phyloP scores from a whole-genome alignment of 2,888 invertebrate genomes.

The Hartigia nigra region DNA sequence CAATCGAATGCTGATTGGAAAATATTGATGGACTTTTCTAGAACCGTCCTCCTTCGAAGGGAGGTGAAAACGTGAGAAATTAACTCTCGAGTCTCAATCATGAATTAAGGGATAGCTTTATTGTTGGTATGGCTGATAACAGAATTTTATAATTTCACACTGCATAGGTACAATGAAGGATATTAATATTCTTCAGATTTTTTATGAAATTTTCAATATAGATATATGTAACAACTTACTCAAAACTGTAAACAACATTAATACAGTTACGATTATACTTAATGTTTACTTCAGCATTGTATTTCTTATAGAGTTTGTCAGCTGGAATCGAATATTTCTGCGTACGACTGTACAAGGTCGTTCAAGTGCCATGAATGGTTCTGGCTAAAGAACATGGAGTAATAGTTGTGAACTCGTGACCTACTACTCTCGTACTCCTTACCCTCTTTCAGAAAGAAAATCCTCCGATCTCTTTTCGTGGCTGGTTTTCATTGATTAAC shows the following conservation, averaged over 20 bases:
- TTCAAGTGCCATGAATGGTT: conserved; percentile 46
- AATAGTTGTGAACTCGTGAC: conserved; percentile 42
- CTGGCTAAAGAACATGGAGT: conserved; percentile 33
- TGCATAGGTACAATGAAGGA: too few species aligned
- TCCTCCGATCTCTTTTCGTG: background rate
- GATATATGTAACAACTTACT: background rate
- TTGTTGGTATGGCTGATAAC: background rate
- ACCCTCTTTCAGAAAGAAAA: background rate
- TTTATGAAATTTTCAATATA: background rate
- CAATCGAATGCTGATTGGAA: conserved; percentile 63
- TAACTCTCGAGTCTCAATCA: conserved; percentile 23
- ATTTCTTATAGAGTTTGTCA: background rate
- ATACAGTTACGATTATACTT: background rate
- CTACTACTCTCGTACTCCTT: conserved; percentile 32
- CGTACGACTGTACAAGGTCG: conserved; percentile 40
- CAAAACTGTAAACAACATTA: background rate
- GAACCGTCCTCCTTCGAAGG: conserved; percentile 19
- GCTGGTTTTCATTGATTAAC: background rate
- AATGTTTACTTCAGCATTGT: background rate
- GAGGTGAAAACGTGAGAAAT: conserved; percentile 33
- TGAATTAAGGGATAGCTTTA: conserved; percentile 12
- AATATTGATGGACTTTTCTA: conserved; percentile 56
- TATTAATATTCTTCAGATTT: background rate
- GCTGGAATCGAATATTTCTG: conserved; percentile 28
- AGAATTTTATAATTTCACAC: background rate